These are phyloP conservation scores for Eudasyphora cyanicolor DNA, from an alignment of 2,888 invertebrate species.

Conservation along the genomic window DNA sequence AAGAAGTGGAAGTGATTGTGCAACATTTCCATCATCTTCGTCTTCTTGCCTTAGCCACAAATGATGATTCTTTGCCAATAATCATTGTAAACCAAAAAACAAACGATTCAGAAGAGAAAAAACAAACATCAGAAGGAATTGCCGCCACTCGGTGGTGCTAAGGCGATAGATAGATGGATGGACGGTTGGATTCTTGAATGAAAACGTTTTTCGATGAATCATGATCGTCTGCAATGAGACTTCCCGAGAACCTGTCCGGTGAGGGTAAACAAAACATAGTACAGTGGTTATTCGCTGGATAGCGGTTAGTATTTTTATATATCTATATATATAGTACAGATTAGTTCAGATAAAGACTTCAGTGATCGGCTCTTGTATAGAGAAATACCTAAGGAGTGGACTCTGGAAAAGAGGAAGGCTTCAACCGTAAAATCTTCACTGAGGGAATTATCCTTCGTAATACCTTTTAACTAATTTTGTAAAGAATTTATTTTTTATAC, in stretches of 20 bases:
- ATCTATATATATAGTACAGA: too few species aligned
- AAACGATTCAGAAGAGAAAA: slow-evolving; percentile 29
- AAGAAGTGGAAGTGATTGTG: slow-evolving; percentile 62
- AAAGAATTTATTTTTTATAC: too few species aligned
- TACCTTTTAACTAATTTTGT: too few species aligned
- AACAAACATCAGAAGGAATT: slow-evolving; percentile 60
- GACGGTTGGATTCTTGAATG: slow-evolving; percentile 34
- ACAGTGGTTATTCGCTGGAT: too few species aligned
- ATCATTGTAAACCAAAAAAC: slow-evolving; percentile 35
- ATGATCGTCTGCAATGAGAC: slow-evolving; percentile 23
- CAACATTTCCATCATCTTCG: slow-evolving; percentile 40
- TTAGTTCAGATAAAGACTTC: too few species aligned
- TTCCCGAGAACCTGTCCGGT: background rate
- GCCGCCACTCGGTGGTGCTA: slow-evolving; percentile 56
- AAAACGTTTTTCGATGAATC: slow-evolving; percentile 58
- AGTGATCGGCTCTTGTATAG: too few species aligned
- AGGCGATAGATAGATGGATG: slow-evolving; percentile 41
- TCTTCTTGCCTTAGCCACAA: slow-evolving; percentile 27
- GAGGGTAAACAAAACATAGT: background rate
- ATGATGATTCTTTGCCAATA: slow-evolving; percentile 60
- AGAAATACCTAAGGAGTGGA: too few species aligned
- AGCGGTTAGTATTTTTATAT: too few species aligned
- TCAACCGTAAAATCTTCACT: too few species aligned
- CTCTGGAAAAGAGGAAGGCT: too few species aligned
- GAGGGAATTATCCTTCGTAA: too few species aligned